Conservation (phyloP, 2,797 vertebrate species). For the Gallinago stenura region DNA sequence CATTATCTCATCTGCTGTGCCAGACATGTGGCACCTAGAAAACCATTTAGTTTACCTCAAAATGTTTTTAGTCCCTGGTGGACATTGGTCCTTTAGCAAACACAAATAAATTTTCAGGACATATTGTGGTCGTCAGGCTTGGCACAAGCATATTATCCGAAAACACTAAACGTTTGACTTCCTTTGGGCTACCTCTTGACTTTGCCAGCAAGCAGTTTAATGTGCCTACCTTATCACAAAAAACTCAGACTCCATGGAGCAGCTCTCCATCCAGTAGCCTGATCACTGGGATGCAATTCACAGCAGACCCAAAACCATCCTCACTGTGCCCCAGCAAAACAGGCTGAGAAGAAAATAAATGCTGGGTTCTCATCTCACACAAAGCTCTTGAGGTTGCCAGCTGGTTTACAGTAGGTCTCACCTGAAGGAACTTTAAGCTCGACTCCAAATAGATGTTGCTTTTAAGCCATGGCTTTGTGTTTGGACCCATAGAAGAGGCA, state of each 20-base stretch:
- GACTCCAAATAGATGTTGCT: background rate
- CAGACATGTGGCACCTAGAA: background rate
- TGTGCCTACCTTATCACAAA: background rate
- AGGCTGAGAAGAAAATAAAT: background rate
- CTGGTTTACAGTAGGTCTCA: background rate
- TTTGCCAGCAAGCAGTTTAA: background rate
- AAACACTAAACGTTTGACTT: background rate
- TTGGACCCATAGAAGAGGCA: rapidly evolving
- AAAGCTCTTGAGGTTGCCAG: background rate
- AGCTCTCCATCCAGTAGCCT: background rate
- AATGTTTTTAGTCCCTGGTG: background rate
- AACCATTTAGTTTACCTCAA: background rate
- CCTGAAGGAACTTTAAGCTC: background rate
- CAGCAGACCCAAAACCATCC: background rate
- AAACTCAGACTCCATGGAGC: background rate
- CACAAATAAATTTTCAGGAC: background rate
- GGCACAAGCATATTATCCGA: background rate
- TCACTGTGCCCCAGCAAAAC: background rate
- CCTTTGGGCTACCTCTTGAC: background rate
- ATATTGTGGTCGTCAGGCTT: background rate
- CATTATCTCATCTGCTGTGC: constrained; percentile 10
- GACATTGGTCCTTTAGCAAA: background rate
- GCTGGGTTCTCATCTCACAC: background rate
- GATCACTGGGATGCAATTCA: background rate
- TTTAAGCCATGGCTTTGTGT: background rate